Evolutionary conservation across 2,888 invertebrate species (phyloP).

Genomic region (Sceliomorpha sp.): DNA sequence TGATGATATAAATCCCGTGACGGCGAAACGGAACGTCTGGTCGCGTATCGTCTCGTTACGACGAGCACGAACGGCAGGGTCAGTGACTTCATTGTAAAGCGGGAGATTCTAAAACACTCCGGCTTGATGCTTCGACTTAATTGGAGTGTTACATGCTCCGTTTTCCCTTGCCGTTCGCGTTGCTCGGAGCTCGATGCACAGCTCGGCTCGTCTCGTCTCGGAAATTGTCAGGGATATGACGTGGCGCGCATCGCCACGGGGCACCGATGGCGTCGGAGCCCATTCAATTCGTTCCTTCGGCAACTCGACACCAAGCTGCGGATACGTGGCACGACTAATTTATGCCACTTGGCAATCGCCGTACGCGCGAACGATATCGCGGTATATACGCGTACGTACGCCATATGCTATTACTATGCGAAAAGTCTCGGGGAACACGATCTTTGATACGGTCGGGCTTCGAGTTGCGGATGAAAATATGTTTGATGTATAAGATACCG

Average conservation of each 20-base stretch:
- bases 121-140: slow-evolving; percentile 72
- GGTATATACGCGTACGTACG: background rate
- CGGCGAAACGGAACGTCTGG: no score
- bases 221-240: slow-evolving; percentile 62
- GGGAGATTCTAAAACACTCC: slow-evolving; percentile 61
- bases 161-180: slow-evolving; percentile 56
- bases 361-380: background rate
- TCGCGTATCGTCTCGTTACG: slow-evolving; percentile 22
- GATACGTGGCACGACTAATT: slow-evolving; percentile 29
- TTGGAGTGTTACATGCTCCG: slow-evolving; percentile 70
- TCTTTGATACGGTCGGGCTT: slow-evolving; percentile 16
- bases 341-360: slow-evolving; percentile 21
- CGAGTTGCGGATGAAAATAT: slow-evolving; percentile 10
- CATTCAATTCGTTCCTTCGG: slow-evolving; percentile 40
- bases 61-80: slow-evolving; percentile 14
- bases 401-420: background rate
- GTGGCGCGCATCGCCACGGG: slow-evolving; percentile 36
- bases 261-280: slow-evolving; percentile 30
- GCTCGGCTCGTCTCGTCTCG: slow-evolving; percentile 45
- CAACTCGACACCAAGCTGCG: slow-evolving; percentile 26
- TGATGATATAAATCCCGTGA: slow-evolving; percentile 3
- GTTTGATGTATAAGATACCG: slow-evolving; percentile 17
- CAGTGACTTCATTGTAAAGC: slow-evolving; percentile 66
- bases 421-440: slow-evolving; percentile 16
- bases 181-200: slow-evolving; percentile 11